These are phyloP conservation scores for Ophonus ardosiacus DNA, from an alignment of 2,888 invertebrate species.

Conservation along the genomic window DNA sequence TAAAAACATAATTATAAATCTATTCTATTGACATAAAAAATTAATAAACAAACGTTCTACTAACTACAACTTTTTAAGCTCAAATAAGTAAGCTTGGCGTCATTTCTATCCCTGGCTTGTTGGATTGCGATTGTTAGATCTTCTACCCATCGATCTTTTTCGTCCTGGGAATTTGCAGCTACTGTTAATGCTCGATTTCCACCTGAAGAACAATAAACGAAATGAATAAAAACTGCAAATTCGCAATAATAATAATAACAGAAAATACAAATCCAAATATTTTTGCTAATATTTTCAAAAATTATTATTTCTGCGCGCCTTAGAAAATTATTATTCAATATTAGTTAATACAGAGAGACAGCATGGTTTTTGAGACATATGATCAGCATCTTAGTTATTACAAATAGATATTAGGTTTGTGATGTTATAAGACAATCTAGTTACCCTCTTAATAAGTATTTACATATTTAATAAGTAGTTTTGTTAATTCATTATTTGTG, in stretches of 20 bases:
- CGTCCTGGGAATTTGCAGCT: constrained; percentile 91
- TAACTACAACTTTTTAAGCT: constrained; percentile 82
- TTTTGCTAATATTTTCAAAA: no score
- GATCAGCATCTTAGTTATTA: no score
- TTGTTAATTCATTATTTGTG: no score
- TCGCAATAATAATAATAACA: not conserved
- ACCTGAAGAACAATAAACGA: constrained; percentile 70
- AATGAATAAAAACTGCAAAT: not conserved
- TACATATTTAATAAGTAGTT: no score
- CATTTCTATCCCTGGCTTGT: constrained; percentile 77
- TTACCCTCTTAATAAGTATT: no score
- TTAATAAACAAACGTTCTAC: constrained; percentile 69
- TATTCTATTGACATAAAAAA: not conserved
- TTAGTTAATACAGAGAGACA: no score
- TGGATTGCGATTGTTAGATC: constrained; percentile 83
- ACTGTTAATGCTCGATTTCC: constrained; percentile 87
- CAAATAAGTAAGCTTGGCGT: constrained; percentile 80
- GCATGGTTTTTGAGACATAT: no score
- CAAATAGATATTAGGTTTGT: no score
- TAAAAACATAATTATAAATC: not conserved
- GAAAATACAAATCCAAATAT: no score
- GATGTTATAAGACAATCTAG: no score
- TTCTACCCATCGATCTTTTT: constrained; percentile 92
- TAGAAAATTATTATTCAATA: no score
- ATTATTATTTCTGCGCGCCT: no score